Conservation (phyloP, 2,797 vertebrate genomes). For the Pantherophis alleghaniensis region DNA sequence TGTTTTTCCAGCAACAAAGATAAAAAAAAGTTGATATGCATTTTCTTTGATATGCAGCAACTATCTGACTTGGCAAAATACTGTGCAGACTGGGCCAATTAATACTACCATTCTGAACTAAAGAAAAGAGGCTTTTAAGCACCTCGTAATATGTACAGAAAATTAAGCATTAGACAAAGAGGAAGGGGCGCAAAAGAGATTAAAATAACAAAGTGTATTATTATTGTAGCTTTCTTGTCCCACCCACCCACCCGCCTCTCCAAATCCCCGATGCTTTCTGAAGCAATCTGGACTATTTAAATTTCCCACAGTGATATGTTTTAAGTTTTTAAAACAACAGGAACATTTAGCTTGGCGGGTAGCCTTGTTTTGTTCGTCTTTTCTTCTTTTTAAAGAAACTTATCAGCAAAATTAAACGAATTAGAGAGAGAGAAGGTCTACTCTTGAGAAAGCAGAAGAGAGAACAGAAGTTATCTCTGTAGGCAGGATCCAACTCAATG, state of each 20-base stretch:
- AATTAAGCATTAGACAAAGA: background rate
- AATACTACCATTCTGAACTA: constrained; percentile 25
- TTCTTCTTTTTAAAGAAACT: constrained; percentile 53
- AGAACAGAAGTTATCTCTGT: constrained; percentile 46
- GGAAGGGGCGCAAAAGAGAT: constrained; percentile 26
- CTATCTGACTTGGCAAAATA: background rate
- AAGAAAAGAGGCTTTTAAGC: constrained; percentile 10
- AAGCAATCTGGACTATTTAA: constrained; percentile 65
- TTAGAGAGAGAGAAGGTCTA: constrained; percentile 65
- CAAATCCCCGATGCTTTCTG: constrained; percentile 57
- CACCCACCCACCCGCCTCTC: background rate
- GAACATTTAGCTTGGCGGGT: constrained; percentile 69
- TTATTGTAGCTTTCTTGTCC: constrained; percentile 56
- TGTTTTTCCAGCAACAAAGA: constrained; percentile 37
- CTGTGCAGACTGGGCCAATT: background rate
- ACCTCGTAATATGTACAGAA: constrained; percentile 24
- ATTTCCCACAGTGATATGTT: constrained; percentile 72
- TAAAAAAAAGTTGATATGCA: background rate
- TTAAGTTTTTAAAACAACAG: constrained; percentile 68
- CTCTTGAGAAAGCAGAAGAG: constrained; percentile 47
- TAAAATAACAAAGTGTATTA: constrained; percentile 51
- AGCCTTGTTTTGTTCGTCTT: constrained; percentile 37
- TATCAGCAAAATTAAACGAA: constrained; percentile 45
- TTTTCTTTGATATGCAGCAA: background rate
- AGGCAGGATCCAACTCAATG: constrained; percentile 48